Evolutionary conservation across 2,797 vertebrate genomes (phyloP).

Genomic region (Sibirionetta formosa): DNA sequence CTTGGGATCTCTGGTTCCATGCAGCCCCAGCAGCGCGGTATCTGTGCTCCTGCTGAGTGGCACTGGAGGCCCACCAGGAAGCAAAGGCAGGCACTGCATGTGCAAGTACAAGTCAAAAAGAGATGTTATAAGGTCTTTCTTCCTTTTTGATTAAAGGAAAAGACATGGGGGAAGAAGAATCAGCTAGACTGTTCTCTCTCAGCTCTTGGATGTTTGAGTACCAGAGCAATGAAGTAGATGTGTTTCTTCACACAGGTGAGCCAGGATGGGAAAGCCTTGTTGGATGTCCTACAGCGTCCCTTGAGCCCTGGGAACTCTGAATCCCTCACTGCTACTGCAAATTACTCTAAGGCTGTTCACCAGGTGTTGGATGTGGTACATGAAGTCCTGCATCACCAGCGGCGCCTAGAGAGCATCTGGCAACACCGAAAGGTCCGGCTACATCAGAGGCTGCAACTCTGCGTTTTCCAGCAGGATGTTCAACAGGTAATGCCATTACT

Average conservation of each 20-base stretch:
- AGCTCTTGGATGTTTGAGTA: neutral
- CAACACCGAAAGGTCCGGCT: slow-evolving; percentile 97
- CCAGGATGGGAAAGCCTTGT: slow-evolving; percentile 95
- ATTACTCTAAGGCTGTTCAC: slow-evolving; percentile 98
- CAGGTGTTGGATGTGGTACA: slow-evolving; percentile 97
- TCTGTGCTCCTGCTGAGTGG: neutral
- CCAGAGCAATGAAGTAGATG: neutral
- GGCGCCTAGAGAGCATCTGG: slow-evolving; percentile 97
- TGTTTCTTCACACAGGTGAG: slow-evolving; percentile 88
- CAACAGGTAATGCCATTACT: slow-evolving; percentile 89
- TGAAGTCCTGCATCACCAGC: slow-evolving; percentile 96
- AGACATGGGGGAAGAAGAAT: neutral
- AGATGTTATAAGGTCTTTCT: neutral
- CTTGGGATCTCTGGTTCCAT: neutral
- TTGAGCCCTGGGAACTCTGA: slow-evolving; percentile 96
- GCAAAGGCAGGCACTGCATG: neutral
- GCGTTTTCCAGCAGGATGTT: slow-evolving; percentile 98
- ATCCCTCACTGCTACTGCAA: slow-evolving; percentile 96
- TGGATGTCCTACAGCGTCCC: slow-evolving; percentile 97
- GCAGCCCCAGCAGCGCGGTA: neutral
- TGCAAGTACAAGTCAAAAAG: neutral
- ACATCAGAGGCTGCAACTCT: slow-evolving; percentile 97
- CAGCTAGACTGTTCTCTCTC: neutral
- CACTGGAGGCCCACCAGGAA: slow-evolving; percentile 17
- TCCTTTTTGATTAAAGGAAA: neutral